Evolutionary conservation across 1,140 invertebrate species (phyloP), one percentile per base, ranked within the genome.

Genomic region (Achatina immaculata): DNA sequence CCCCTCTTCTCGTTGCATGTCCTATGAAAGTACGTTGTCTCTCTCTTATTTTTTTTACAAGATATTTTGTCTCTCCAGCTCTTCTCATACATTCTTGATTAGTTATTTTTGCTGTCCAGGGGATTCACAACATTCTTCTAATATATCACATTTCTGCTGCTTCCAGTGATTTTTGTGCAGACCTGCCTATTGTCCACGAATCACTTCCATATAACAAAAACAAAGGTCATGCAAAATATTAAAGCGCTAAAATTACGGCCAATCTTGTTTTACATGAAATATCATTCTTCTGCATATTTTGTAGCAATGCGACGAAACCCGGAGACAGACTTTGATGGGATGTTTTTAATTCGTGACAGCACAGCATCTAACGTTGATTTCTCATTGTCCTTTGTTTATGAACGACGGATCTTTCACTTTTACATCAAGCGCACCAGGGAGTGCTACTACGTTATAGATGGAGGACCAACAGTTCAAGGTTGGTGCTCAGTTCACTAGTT

Each of bases 281-380:
- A 69, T 9, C 36, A 69, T 55, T 76, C 42, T 38, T 51, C 34
- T 42, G 2, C 24, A 21, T 42, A 24, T 19, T 36, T 68, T 68
- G 6, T 38, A 83, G 82, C 62, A 62, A 43, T 76, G 40, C 21
- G 36, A 66, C 21, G 7, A 28, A 43, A 55, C 19, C 66, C 65
- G 7, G 43, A 45, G 31, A 36, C n/a, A 69, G 58, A 66, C 2
- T 42, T 24, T 55, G 73, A 69, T 80, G 82, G 42, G 24, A 58
- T 77, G 34, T 79, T 80, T 58, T 51, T 83, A 48, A 78, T 80
- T 34, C 45, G 69, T 31, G 82, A 66, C 58, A 65, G 38, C 28
- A 73, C 71, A 66, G 71, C 48, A 34, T 79, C 78, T n/a, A 71
- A 72, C 4, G 78, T 75, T 16, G 62, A 80, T 48, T 80, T 51